A percentile compares a stretch with the other conserved stretches of the same genome.
phyloP scores from a whole-genome alignment of 2,113 vertebrate genomes.

The Gopherus evgoodei region DNA sequence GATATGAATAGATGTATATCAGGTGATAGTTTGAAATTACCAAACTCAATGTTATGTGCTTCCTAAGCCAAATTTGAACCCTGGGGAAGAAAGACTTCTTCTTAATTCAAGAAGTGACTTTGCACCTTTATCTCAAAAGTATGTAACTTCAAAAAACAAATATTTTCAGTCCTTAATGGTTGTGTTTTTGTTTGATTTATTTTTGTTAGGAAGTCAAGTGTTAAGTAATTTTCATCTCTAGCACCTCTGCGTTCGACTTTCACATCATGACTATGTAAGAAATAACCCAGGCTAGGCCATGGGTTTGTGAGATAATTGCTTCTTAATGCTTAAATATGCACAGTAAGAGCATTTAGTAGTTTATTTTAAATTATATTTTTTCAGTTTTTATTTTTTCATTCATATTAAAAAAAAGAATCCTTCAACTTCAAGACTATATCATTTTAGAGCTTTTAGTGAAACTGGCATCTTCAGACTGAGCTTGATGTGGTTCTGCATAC shows the following conservation, averaged over 20 bases:
- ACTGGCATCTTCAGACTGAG: background rate
- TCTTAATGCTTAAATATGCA: background rate
- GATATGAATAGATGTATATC: background rate
- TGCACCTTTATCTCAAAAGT: background rate
- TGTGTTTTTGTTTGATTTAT: background rate
- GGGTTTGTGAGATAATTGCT: background rate
- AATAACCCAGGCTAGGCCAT: background rate
- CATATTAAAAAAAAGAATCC: background rate
- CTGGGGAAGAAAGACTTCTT: background rate
- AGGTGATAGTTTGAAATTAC: background rate
- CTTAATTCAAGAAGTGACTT: background rate
- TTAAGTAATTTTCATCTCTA: constrained; percentile 20
- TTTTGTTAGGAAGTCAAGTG: background rate
- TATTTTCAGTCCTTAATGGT: background rate
- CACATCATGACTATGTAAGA: background rate
- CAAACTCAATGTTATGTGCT: background rate
- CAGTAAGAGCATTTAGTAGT: background rate
- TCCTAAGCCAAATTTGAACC: background rate
- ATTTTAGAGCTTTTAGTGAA: background rate
- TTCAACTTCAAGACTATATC: background rate
- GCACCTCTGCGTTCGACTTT: background rate
- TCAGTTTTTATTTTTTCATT: background rate
- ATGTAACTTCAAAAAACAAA: background rate
- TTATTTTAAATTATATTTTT: background rate
- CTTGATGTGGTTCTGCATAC: background rate